phyloP scores from a whole-genome alignment of 1,140 invertebrate genomes.

The Bilobella aurantiaca region DNA sequence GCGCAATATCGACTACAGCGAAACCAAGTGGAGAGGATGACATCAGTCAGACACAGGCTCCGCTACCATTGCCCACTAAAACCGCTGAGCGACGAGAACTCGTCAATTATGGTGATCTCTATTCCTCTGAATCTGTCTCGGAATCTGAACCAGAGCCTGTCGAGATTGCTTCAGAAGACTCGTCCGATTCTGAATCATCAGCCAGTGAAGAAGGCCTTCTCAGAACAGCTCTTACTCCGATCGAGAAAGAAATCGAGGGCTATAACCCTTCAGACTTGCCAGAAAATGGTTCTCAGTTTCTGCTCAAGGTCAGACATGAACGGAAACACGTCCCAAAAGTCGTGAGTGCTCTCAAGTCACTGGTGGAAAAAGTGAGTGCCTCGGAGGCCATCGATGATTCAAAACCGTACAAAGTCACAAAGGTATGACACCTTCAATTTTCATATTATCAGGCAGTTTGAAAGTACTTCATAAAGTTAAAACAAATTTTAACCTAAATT shows the following conservation, averaged over 20 bases:
- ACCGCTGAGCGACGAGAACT: background rate
- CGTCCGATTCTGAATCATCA: background rate
- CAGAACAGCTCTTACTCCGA: conserved; percentile 2
- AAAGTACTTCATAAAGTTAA: background rate
- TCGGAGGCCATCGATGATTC: background rate
- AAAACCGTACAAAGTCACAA: no score
- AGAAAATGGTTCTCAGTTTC: conserved; percentile 25
- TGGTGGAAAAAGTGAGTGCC: background rate
- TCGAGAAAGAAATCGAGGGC: conserved; percentile 9
- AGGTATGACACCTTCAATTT: no score
- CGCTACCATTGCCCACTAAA: background rate
- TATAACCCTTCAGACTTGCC: conserved; percentile 20
- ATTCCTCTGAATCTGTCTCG: conserved; percentile 9
- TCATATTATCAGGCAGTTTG: no score
- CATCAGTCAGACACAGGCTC: background rate
- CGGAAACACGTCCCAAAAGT: conserved; percentile 17
- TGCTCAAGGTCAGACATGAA: conserved; percentile 22
- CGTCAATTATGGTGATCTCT: background rate
- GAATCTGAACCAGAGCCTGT: conserved; percentile 3
- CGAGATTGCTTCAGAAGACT: background rate
- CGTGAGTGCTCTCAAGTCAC: conserved; percentile 10
- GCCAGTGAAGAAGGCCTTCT: conserved; percentile 6
- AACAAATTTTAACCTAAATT: background rate
- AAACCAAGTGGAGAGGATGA: background rate
- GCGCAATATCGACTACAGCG: no score